Conservation (phyloP, 2,797 vertebrate species). For the Xyrichtys novacula region DNA sequence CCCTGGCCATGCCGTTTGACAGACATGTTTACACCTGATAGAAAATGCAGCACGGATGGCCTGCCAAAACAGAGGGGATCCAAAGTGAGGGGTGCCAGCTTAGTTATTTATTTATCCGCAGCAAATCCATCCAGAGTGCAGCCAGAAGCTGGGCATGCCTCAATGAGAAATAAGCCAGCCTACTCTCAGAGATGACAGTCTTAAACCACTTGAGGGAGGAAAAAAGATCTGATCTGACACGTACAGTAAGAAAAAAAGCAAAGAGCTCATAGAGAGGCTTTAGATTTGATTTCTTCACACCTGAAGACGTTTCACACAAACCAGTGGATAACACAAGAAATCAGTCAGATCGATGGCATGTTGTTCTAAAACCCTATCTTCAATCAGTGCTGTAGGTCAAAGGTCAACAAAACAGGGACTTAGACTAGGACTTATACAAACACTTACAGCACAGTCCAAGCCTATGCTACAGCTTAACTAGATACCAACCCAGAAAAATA, state of each 20-base stretch:
- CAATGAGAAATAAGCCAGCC: slow-evolving; percentile 60
- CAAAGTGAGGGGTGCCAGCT: slow-evolving; percentile 73
- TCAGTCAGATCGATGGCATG: slow-evolving; percentile 51
- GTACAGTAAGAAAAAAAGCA: slow-evolving; percentile 35
- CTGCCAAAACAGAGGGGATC: slow-evolving; percentile 78
- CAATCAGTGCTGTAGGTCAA: slow-evolving; percentile 16
- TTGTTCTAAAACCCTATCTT: slow-evolving; percentile 36
- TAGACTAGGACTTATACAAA: no score
- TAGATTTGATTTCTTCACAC: slow-evolving; percentile 51
- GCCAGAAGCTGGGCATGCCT: slow-evolving; percentile 68
- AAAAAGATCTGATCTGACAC: slow-evolving; percentile 37
- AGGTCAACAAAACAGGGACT: no score
- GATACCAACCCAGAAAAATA: no score
- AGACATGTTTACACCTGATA: slow-evolving; percentile 82
- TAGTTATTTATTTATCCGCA: slow-evolving; percentile 79
- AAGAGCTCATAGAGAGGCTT: slow-evolving; percentile 33
- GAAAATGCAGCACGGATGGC: slow-evolving; percentile 70
- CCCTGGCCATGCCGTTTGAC: slow-evolving; percentile 70
- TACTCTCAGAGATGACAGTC: slow-evolving; percentile 67
- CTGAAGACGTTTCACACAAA: slow-evolving; percentile 21
- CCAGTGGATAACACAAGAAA: slow-evolving; percentile 37
- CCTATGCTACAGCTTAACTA: no score
- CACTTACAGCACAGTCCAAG: no score
- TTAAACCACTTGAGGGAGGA: slow-evolving; percentile 47
- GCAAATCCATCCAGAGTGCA: slow-evolving; percentile 72